These are phyloP conservation scores for Copsychus sechellarum DNA, from an alignment of 2,113 vertebrate species.

Conservation along the genomic window DNA sequence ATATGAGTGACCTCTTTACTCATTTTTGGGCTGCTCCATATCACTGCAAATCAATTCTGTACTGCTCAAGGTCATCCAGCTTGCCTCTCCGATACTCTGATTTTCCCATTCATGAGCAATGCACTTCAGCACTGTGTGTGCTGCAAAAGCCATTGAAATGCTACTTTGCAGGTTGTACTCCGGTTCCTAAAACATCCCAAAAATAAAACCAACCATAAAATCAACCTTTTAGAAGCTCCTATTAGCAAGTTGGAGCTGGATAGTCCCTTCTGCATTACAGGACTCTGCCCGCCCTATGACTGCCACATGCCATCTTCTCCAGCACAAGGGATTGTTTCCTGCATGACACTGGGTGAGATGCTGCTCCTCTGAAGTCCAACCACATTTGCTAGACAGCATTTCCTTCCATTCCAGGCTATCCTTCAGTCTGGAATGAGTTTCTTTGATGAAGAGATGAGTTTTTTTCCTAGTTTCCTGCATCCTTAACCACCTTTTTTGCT, in stretches of 20 bases:
- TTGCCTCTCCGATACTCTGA: neutral
- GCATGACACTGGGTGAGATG: neutral
- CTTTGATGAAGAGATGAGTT: neutral
- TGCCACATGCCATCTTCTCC: neutral
- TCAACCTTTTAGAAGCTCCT: neutral
- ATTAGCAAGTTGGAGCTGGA: neutral
- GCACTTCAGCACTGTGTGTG: neutral
- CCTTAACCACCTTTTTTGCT: neutral
- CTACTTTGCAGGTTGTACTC: neutral
- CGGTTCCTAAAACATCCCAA: neutral
- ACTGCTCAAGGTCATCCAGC: neutral
- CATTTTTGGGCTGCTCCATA: neutral
- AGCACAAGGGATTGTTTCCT: neutral
- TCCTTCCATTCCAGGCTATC: neutral
- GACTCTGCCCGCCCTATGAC: neutral
- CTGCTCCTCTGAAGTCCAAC: neutral
- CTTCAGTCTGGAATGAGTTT: neutral
- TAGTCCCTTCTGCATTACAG: neutral
- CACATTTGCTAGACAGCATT: neutral
- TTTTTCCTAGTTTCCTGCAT: neutral
- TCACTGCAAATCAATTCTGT: neutral
- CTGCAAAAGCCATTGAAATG: neutral
- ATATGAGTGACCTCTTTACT: neutral
- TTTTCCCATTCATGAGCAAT: neutral
- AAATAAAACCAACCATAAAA: neutral